These are phyloP conservation scores for Choristoneura fumiferana DNA, from an alignment of 1,140 invertebrate genomes.

Conservation along the genomic window DNA sequence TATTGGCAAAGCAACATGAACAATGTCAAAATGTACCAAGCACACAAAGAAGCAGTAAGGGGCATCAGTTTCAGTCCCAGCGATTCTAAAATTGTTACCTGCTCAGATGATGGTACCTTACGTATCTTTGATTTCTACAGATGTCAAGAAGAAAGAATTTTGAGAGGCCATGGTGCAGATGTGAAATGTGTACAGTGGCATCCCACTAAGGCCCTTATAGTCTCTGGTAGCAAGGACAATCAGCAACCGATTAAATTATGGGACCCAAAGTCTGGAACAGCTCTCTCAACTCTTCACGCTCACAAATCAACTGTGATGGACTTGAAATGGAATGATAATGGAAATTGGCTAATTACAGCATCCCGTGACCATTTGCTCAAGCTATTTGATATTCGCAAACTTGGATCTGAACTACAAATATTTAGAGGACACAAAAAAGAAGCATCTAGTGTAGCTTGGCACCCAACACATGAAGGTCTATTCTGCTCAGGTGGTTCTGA, in stretches of 20 bases:
- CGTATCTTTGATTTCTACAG: slow-evolving; percentile 99
- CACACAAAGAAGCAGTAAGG: slow-evolving; percentile 99
- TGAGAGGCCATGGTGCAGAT: slow-evolving; percentile 99
- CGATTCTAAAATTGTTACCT: slow-evolving; percentile 98
- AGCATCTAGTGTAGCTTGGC: slow-evolving; percentile 98
- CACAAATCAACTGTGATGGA: slow-evolving; percentile 99
- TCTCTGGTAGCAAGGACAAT: slow-evolving; percentile 99
- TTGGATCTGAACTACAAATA: slow-evolving; percentile 95
- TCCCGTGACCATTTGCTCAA: slow-evolving; percentile 98
- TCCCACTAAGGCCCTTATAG: slow-evolving; percentile 97
- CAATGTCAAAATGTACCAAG: slow-evolving; percentile 99
- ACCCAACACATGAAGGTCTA: slow-evolving; percentile 96
- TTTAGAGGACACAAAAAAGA: slow-evolving; percentile 99
- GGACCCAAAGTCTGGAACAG: slow-evolving; percentile 97
- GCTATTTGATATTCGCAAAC: slow-evolving; percentile 97
- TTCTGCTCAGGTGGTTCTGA: slow-evolving; percentile 98
- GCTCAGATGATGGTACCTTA: slow-evolving; percentile 99
- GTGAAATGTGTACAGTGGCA: slow-evolving; percentile 99
- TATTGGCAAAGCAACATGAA: slow-evolving; percentile 99
- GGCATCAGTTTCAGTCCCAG: slow-evolving; percentile 99
- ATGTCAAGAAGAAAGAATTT: slow-evolving; percentile 97
- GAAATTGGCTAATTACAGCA: slow-evolving; percentile 99
- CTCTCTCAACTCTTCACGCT: slow-evolving; percentile 94
- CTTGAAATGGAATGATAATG: slow-evolving; percentile 99
- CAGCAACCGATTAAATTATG: slow-evolving; percentile 99